Evolutionary conservation across 2,797 vertebrate genomes (phyloP), one percentile per base, ranked within the genome.

Genomic region (Lerista edwardsae): DNA sequence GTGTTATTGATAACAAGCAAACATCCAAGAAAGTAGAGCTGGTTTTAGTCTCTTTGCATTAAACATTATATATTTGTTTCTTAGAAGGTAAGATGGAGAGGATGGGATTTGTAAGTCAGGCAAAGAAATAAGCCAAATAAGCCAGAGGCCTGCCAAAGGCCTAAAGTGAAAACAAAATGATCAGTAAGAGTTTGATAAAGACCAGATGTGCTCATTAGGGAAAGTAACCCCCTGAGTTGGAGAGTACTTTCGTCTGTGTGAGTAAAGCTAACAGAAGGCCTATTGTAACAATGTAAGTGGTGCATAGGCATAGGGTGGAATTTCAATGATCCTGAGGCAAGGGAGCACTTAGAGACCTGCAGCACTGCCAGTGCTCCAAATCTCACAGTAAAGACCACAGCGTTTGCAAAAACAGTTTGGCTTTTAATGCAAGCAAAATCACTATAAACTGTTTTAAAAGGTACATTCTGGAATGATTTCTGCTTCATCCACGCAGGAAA

Each of bases 241-340:
- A 71, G 75, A 71, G 67, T 59, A 78, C 64, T 83, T 79, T 68
- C 68, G 69, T 75, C 41, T 59, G 34, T 78, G 41, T 59, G 85
- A 78, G 11, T 29, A 55, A 79, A 78, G 69, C 85, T 74, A 83
- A 83, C 75, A 87, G 75, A 83, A 83, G 69, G 51, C 62, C 47
- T 44, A 79, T 83, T 87, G 80, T 83, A 31, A 31, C 36, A 14
- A 55, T 61, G 69, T 79, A 61, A 79, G 85, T 59, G 25, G 69
- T 21, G 69, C 61, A 11, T 55, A 74, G 61, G 85, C 76, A 83
- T 79, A 25, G 81, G 62, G 81, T 79, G 71, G 81, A 83, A 83
- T 87, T 87, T 87, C 81, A n/a, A 86, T 86, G 72, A 86, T 86
- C 79, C 29, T 0, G 1, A 82, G 85, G 85, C 55, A 81, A 82